These are phyloP conservation scores for Alaudala cheleensis DNA, from an alignment of 2,113 vertebrate genomes.

Conservation along the genomic window DNA sequence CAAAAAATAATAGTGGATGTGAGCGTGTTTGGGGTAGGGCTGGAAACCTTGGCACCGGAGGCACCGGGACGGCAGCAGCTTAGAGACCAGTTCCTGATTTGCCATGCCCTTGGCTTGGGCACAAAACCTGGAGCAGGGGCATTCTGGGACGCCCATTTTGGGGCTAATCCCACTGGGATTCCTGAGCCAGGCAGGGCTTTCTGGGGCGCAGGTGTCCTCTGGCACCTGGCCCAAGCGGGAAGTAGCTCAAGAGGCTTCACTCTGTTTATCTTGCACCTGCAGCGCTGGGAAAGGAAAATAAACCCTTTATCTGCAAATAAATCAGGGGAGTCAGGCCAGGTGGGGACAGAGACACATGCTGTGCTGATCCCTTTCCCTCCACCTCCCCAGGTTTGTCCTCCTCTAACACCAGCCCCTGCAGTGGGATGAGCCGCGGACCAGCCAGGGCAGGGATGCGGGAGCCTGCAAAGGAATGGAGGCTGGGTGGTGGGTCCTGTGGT, in stretches of 20 bases:
- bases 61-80: not conserved
- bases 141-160: rapidly evolving
- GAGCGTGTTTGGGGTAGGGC: not conserved
- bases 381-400: rapidly evolving
- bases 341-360: not conserved
- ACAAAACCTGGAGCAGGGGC: not conserved
- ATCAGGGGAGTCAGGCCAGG: not conserved
- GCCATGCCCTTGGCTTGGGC: not conserved
- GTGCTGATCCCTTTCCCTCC: not conserved
- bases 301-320: not conserved
- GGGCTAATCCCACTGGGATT: not conserved
- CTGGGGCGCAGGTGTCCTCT: rapidly evolving
- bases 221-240: not conserved
- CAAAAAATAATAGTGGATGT: not conserved
- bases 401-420: rapidly evolving
- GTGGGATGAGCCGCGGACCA: rapidly evolving
- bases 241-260: not conserved
- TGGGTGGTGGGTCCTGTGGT: rapidly evolving
- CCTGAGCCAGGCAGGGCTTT: not conserved
- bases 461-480: rapidly evolving
- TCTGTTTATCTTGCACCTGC: not conserved
- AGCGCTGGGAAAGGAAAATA: constrained; percentile 37
- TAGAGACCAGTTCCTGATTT: rapidly evolving
- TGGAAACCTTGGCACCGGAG: not conserved
- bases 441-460: not conserved